These are phyloP conservation scores for Malurus leucopterus DNA, from an alignment of 2,797 vertebrate species.

Conservation along the genomic window DNA sequence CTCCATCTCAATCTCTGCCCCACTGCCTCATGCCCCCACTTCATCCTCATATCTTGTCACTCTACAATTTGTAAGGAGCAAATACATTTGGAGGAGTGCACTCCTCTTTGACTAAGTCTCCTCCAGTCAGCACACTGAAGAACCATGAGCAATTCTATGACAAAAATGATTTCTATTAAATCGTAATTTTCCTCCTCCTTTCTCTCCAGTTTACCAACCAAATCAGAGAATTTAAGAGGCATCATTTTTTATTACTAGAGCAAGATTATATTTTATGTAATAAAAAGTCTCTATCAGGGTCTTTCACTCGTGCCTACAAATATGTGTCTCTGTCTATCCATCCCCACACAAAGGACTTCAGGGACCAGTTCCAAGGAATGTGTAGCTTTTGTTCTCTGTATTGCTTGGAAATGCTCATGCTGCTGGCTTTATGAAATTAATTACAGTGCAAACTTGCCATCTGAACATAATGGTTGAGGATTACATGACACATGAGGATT, in stretches of 20 bases:
- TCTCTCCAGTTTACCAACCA: neutral
- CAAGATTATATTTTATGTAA: neutral
- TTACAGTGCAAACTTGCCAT: neutral
- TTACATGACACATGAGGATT: neutral
- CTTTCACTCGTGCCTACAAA: neutral
- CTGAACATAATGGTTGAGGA: neutral
- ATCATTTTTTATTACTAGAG: neutral
- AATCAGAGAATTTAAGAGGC: neutral
- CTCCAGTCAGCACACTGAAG: neutral
- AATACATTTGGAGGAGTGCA: neutral
- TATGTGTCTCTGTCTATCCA: neutral
- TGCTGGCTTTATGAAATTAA: neutral
- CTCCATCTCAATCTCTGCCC: neutral
- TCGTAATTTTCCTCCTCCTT: neutral
- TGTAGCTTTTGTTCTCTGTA: neutral
- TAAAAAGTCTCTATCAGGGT: neutral
- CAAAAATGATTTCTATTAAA: neutral
- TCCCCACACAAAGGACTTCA: neutral
- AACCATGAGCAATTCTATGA: neutral
- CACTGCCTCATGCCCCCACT: neutral
- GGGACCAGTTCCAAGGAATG: slow-evolving; percentile 6
- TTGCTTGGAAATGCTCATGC: neutral
- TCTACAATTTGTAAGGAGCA: neutral
- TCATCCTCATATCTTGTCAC: neutral
- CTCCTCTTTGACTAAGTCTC: neutral